Base-by-base conservation (phyloP, 2,797 vertebrate genomes). In the Chaunax sp. region DNA sequence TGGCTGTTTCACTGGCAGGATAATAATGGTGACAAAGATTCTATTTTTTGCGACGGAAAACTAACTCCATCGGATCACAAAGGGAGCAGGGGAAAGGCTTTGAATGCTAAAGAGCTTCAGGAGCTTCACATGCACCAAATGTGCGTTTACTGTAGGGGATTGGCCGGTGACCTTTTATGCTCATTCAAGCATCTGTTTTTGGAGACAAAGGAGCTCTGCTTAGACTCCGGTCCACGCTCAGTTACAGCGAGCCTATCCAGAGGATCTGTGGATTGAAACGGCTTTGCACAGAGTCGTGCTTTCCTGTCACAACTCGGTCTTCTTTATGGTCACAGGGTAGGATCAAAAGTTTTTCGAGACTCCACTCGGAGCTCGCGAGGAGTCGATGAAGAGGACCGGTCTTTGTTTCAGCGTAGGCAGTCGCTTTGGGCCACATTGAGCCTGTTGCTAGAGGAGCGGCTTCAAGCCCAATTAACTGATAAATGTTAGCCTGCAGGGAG, bases 381-480 rank as follows among this genome's bases (percentile, higher is more conserved):
- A 80, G 74, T 64, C 55, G n/a, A 73, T 70, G 69, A 47, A 41
- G 61, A 41, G 16, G 58, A 30, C 49, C 15, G n/a, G 33, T 55
- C 38, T 82, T 86, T 81, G 53, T 81, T 82, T 77, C 47, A 22
- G 11, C 28, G 33, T 40, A 35, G 52, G 43, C 52, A 50, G 52
- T 53, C 40, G 25, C 72, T 51, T 30, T 33, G 53, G 65, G 64
- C 70, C 18, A 1, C 64, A 79, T 84, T 70, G 81, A 85, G 74
- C 41, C n/a, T 28, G 62, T 77, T 69, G 54, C 80, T 79, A 85
- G 77, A 64, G 51, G 71, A 85, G 59, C 54, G 47, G 67, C 84
- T 86, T 84, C 54, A 82, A 78, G 82, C 77, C 84, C 84, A 90
- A 90, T 90, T 89, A 92, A 82, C 85, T 89, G 81, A 90, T 84